Evolutionary conservation across 1,140 invertebrate genomes (phyloP), one percentile per base, ranked within the genome.

Genomic region (Drosophila athabasca): DNA sequence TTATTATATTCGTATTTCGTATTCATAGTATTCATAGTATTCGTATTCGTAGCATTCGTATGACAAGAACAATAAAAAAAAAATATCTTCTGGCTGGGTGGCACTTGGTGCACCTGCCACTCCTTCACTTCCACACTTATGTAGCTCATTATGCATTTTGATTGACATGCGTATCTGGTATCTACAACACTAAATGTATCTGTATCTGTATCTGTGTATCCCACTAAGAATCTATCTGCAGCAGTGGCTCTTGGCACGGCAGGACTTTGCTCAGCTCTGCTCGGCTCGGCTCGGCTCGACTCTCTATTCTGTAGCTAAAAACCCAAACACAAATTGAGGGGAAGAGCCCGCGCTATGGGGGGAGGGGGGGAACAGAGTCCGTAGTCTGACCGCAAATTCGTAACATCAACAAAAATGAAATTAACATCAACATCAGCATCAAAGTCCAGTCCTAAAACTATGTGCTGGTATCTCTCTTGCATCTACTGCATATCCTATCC

Each of bases 401-500:
- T 61, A 79, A 49, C 71, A 87, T 71, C 82, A 87, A 88, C 71
- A 88, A 82, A 87, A 80, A 87, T 79, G 78, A 87, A 87, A 87
- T 87, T 88, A 88, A 88, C 83, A 85, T 87, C 81, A 85, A 85
- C 85, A 66, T 39, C 35, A 39, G 11, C 35, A 11, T 39, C 35
- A 13, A 13, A 39, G 35, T 39, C 3, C 35, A 39, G 35, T 11
- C 11, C 35, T 39, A 3, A 3, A 9, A 8, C 8, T 8, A 31
- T 31, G 29, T 31, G 31, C 31, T 35, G 31, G 31, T 9, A 35
- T 11, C 31, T 35, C 31, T 35, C 31, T 77, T 74, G 59, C 19
- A 24, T 41, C 29, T 58, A 53, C 45, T 43, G 39, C 24, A 29
- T 45, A 13, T 24, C 55, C 17, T 19, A 19, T 64, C 9, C 54